Conservation (phyloP, 2,797 vertebrate species). For the Zenarchopterus dispar region DNA sequence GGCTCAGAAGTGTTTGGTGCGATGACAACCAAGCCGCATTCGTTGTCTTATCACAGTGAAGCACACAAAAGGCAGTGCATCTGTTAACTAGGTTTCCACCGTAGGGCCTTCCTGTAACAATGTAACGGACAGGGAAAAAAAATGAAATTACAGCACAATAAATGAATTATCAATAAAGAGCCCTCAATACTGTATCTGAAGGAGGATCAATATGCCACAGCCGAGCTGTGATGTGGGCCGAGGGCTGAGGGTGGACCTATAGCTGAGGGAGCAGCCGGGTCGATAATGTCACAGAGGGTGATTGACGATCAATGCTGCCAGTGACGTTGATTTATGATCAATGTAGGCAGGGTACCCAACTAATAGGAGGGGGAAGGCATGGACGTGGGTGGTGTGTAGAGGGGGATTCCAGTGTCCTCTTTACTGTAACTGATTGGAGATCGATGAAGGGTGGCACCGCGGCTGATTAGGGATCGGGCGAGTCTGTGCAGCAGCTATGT, state of each 20-base stretch:
- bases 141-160: constrained; percentile 83
- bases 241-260: constrained; percentile 51
- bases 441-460: constrained; percentile 72
- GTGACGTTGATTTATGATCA: constrained; percentile 78
- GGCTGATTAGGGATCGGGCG: constrained; percentile 71
- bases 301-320: constrained; percentile 76
- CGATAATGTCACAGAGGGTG: constrained; percentile 74
- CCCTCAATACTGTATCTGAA: constrained; percentile 77
- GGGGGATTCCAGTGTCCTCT: constrained; percentile 51
- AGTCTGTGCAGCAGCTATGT: constrained; percentile 48
- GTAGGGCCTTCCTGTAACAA: constrained; percentile 73
- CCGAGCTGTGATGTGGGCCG: constrained; percentile 47
- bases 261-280: constrained; percentile 54
- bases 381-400: constrained; percentile 8
- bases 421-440: constrained; percentile 78
- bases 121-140: constrained; percentile 71
- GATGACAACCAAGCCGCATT: constrained; percentile 20
- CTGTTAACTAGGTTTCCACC: constrained; percentile 71
- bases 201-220: constrained; percentile 69
- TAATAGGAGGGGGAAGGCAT: constrained; percentile 60
- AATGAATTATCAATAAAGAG: constrained; percentile 81
- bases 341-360: constrained; percentile 67
- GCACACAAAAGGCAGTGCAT: constrained; percentile 44
- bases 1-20: constrained; percentile 20
- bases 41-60: constrained; percentile 18